A percentile compares a stretch with the other conserved stretches of the same genome.
These are phyloP conservation scores for Pachypanchax playfairii DNA, from an alignment of 2,113 vertebrate genomes.

Conservation along the genomic window DNA sequence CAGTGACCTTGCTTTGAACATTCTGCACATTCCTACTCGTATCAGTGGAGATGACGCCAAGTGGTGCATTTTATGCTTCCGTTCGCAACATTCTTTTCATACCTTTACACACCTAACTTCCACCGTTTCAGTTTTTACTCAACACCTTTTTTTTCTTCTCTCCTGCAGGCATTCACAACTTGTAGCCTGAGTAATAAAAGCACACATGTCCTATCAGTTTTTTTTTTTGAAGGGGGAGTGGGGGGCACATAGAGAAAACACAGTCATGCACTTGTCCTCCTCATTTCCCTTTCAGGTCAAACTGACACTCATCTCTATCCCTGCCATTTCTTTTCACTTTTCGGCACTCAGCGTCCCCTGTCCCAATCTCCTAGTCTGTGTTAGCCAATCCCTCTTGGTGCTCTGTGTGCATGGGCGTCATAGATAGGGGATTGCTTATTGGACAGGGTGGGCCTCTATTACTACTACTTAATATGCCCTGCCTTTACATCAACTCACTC, in stretches of 20 bases:
- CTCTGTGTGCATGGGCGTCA: constrained; percentile 79
- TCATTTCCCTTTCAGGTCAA: constrained; percentile 27
- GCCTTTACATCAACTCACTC: constrained; percentile 71
- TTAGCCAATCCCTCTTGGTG: constrained; percentile 75
- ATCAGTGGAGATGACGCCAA: constrained; percentile 31
- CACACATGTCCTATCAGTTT: constrained; percentile 46
- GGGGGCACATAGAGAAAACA: constrained; percentile 45
- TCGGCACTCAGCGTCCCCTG: constrained; percentile 51
- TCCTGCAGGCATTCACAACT: constrained; percentile 53
- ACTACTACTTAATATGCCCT: constrained; percentile 49
- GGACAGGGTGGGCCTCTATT: constrained; percentile 60
- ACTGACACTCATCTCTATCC: constrained; percentile 21
- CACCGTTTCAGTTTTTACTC: constrained; percentile 22
- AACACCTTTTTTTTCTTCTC: constrained; percentile 51
- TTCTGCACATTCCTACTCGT: constrained; percentile 59
- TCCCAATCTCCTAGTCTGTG: constrained; percentile 65
- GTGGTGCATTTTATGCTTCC: constrained; percentile 18
- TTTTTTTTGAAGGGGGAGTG: too few relatives aligned
- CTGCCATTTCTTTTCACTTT: constrained; percentile 28
- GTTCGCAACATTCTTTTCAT: constrained; percentile 22
- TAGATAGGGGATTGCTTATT: constrained; percentile 70
- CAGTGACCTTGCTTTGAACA: constrained; percentile 53
- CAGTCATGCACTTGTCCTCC: constrained; percentile 62
- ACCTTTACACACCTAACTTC: constrained; percentile 22
- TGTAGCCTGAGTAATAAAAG: constrained; percentile 54